phyloP scores from a whole-genome alignment of 2,113 vertebrate species.

The Rhinogobius similis region DNA sequence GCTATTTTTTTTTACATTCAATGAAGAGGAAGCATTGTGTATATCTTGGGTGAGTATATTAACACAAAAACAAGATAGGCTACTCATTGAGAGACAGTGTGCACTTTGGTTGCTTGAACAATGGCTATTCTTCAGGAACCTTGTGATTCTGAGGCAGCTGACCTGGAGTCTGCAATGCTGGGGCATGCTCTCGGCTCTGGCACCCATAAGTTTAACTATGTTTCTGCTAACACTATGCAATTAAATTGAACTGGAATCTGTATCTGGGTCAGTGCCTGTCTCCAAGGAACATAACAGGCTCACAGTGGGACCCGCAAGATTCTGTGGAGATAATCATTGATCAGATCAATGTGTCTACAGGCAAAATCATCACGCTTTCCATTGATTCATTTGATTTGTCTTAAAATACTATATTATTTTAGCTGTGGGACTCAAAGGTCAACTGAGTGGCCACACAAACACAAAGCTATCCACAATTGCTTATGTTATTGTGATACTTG shows the following conservation, averaged over 20 bases:
- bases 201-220: neutral
- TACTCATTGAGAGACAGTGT: neutral
- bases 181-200: neutral
- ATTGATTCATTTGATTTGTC: neutral
- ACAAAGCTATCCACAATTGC: neutral
- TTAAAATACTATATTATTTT: neutral
- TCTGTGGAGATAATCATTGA: neutral
- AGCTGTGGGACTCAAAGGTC: neutral
- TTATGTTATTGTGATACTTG: too few species aligned
- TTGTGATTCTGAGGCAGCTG: conserved; percentile 57
- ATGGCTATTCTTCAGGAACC: conserved; percentile 16
- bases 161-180: conserved; percentile 36
- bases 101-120: conserved; percentile 17
- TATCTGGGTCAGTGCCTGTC: neutral
- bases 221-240: neutral
- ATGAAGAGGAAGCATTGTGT: neutral
- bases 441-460: neutral
- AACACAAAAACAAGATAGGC: neutral
- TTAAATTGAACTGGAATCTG: neutral
- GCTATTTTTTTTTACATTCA: neutral
- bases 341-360: neutral
- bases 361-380: neutral
- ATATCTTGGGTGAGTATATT: neutral
- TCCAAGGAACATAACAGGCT: neutral
- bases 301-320: too few species aligned